Percentiles rank a stretch among this genome's conserved stretches.
Conservation (phyloP, 1,140 invertebrate genomes). For the Orius insidiosus region DNA sequence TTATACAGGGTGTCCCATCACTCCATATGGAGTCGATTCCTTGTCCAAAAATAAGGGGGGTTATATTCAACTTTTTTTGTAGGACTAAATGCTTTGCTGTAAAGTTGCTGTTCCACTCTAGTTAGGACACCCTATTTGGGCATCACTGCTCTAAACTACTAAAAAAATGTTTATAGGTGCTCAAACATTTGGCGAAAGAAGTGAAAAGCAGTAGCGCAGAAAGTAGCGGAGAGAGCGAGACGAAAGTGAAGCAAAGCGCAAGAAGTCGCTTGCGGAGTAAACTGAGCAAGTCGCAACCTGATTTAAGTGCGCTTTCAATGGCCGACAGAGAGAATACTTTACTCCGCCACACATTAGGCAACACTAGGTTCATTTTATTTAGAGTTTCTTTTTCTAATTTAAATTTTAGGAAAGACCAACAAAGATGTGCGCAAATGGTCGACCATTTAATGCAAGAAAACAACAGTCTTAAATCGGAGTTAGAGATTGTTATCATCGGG, state of each 20-base stretch:
- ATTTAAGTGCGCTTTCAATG: conserved; percentile 27
- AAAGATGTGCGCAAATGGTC: conserved; percentile 50
- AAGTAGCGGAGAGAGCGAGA: conserved; percentile 20
- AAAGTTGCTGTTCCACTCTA: no score
- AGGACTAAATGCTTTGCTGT: no score
- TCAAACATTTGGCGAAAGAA: conserved; percentile 72
- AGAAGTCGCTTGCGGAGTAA: conserved; percentile 10
- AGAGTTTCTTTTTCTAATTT: no score
- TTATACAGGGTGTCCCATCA: no score
- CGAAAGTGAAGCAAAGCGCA: conserved; percentile 22
- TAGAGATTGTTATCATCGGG: conserved; percentile 65
- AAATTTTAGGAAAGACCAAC: conserved; percentile 25
- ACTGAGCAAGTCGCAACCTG: conserved; percentile 59
- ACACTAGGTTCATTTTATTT: conserved; percentile 17
- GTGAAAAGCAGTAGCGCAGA: conserved; percentile 38
- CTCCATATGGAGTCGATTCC: no score
- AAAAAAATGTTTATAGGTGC: conserved; percentile 41
- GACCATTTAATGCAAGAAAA: conserved; percentile 76
- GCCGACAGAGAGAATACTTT: conserved; percentile 17
- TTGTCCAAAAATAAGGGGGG: no score
- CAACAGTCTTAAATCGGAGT: conserved; percentile 58
- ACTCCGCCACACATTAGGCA: conserved; percentile 19
- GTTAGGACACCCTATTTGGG: no score
- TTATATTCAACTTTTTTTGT: no score
- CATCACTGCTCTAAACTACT: no score